phyloP scores from a whole-genome alignment of 2,888 invertebrate species.

The Clitarchus hookeri region DNA sequence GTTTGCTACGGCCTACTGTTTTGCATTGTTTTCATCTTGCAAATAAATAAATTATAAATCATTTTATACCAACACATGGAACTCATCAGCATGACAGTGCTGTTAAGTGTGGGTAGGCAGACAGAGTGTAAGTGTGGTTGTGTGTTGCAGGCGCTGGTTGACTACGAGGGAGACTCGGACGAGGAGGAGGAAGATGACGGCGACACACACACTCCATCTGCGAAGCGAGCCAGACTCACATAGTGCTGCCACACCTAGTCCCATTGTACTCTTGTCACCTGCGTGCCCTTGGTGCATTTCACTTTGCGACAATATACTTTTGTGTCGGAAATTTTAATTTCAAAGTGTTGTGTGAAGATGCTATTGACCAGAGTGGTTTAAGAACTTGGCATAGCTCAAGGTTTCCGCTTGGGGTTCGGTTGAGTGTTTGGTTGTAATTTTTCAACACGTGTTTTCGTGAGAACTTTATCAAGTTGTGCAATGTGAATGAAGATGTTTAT shows the following conservation, averaged over 20 bases:
- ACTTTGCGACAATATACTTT: too few species aligned
- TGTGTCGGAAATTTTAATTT: neutral
- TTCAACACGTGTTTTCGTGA: neutral
- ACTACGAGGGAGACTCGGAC: conserved; percentile 97
- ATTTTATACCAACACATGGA: too few species aligned
- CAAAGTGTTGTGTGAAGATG: neutral
- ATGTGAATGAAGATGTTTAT: neutral
- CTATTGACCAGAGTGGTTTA: neutral
- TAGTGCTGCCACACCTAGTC: conserved; percentile 57
- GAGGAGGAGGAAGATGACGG: conserved; percentile 77
- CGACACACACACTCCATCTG: conserved; percentile 59
- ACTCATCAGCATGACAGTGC: too few species aligned
- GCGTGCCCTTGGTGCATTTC: too few species aligned
- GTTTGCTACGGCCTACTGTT: too few species aligned
- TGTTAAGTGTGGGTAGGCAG: too few species aligned
- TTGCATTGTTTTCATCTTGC: too few species aligned
- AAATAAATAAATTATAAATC: too few species aligned
- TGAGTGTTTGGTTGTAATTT: neutral
- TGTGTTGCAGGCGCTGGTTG: conserved; percentile 79
- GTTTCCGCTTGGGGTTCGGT: neutral
- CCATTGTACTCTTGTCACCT: neutral
- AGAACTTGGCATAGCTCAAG: neutral
- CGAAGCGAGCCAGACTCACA: conserved; percentile 77
- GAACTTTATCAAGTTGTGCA: neutral
- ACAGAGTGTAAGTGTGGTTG: too few species aligned